These are phyloP conservation scores for Archips crataeganus DNA, from an alignment of 2,888 invertebrate species.

Conservation along the genomic window DNA sequence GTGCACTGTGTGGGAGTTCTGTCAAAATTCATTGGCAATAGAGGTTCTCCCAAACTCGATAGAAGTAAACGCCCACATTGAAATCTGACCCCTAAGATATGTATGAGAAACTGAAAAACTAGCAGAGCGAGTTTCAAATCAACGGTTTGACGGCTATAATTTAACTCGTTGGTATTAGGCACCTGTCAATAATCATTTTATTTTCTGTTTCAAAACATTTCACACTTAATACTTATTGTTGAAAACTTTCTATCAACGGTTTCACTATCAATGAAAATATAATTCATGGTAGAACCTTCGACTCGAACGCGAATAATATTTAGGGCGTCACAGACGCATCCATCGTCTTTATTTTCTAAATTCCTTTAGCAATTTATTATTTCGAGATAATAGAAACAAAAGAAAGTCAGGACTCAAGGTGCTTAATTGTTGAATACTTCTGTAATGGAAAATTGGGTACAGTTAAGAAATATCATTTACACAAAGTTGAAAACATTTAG, in stretches of 20 bases:
- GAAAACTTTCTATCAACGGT: neutral
- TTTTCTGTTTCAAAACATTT: neutral
- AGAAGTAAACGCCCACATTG: neutral
- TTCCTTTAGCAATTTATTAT: conserved; percentile 39
- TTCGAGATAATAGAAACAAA: conserved; percentile 26
- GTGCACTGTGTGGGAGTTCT: conserved; percentile 1
- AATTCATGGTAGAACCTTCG: neutral
- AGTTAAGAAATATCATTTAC: conserved; percentile 26
- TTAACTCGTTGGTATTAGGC: too few relatives aligned
- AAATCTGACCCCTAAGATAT: neutral
- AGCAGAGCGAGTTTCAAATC: neutral
- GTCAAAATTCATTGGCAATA: conserved; percentile 10
- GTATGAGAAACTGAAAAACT: neutral
- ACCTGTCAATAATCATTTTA: neutral
- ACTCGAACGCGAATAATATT: conserved; percentile 39
- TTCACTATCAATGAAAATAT: neutral
- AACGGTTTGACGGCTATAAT: neutral
- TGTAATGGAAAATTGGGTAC: conserved; percentile 27
- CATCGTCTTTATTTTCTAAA: conserved; percentile 46
- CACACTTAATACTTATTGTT: neutral
- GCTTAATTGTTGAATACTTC: conserved; percentile 28
- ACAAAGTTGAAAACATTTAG: conserved; percentile 4
- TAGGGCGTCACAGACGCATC: conserved; percentile 44
- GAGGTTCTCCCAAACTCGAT: neutral
- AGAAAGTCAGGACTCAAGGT: conserved; percentile 24